These are phyloP conservation scores for Hippoglossus hippoglossus DNA, from an alignment of 2,797 vertebrate genomes.

Conservation along the genomic window DNA sequence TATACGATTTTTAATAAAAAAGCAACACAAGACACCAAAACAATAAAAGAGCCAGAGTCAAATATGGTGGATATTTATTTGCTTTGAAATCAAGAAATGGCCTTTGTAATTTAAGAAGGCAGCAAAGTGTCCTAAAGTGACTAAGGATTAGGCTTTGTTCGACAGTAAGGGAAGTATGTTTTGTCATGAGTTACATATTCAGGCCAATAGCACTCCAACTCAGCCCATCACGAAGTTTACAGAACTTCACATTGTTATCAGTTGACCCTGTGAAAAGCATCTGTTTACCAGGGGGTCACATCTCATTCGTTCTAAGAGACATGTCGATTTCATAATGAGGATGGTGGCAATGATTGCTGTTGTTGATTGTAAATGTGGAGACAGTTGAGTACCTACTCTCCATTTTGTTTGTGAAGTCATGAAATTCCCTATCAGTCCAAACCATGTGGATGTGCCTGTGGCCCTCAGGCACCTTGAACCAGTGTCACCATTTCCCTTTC, in stretches of 20 bases:
- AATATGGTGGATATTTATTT: constrained; percentile 29
- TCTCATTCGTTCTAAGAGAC: not conserved
- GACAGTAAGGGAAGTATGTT: no score
- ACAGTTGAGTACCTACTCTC: not conserved
- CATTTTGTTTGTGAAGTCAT: not conserved
- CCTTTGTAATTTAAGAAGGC: not conserved
- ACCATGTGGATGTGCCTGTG: constrained; percentile 29
- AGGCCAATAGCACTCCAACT: not conserved
- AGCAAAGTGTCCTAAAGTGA: not conserved
- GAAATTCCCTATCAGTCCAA: constrained; percentile 34
- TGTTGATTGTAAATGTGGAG: no score
- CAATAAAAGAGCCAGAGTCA: constrained; percentile 37
- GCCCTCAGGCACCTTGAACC: constrained; percentile 47
- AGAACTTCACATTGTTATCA: not conserved
- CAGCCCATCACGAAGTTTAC: not conserved
- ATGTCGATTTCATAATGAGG: constrained; percentile 1
- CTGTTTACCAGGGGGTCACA: not conserved
- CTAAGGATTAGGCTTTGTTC: no score
- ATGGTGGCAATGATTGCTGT: not conserved
- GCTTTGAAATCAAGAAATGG: constrained; percentile 11
- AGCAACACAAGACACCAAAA: constrained; percentile 15
- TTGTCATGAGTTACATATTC: not conserved
- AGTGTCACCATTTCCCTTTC: constrained; percentile 56
- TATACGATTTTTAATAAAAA: constrained; percentile 42
- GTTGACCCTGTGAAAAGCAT: not conserved